Evolutionary conservation across 2,797 vertebrate species (phyloP), one percentile per base, ranked within the genome.

Genomic region (Columba guinea): DNA sequence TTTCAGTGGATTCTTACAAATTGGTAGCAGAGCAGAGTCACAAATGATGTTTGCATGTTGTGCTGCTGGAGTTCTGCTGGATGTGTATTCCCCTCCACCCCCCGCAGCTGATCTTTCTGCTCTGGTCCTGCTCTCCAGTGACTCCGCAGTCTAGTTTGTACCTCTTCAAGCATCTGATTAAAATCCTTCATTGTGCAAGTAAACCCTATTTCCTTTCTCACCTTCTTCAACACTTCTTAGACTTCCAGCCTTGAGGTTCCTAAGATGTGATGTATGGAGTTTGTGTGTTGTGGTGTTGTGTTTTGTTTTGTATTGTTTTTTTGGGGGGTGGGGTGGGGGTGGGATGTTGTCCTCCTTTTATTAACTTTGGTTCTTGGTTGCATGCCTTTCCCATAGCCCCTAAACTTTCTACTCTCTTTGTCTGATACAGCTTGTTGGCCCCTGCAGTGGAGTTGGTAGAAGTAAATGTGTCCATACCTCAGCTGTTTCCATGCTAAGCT

Each of bases 31-130:
- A 65, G 24, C 52, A n/a, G 20, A 20, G 30, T 87, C 48, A 48
- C 34, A 8, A 0, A 1, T 3, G 28, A 35, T 74, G 26, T 35
- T 69, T 64, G n/a, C 35, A 5, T 0, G 0, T 32, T 59, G 18
- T 64, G 10, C 28, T 35, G n/a, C 17, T 17, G n/a, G 27, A 71
- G 7, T 51, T 81, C 34, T 84, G 15, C 9, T n/a, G 74, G 48
- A 32, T 44, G 11, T 88, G 18, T 13, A 0, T 93, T 86, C 8
- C 11, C 11, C 23, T 37, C 2, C 26, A 14, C 19, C 10, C 5
- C 10, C 28, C 0, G 4, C 27, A 73, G 46, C 35, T 49, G 30
- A 37, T 44, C 16, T 55, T 87, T 41, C 58, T 76, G 0, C 27
- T 82, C 32, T 78, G 53, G 4, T 53, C 39, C 86, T 21, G 51